Conservation (phyloP, 2,797 vertebrate genomes). For the Epinephelus coioides region DNA sequence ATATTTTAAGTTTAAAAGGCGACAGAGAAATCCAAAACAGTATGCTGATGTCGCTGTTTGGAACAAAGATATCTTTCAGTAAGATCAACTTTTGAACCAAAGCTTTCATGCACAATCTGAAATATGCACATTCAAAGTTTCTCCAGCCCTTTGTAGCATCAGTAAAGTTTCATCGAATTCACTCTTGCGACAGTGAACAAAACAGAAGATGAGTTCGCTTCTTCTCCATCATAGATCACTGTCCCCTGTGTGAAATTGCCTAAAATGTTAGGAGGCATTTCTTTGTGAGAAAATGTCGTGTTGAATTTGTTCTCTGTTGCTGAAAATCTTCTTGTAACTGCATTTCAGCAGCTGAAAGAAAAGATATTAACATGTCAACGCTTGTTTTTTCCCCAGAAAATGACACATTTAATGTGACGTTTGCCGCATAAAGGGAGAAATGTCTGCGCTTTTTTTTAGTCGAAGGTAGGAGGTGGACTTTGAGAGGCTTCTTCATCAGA, state of each 20-base stretch:
- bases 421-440: not conserved
- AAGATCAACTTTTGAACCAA: not conserved
- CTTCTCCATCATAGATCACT: slow-evolving; percentile 26
- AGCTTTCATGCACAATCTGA: not conserved
- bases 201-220: not conserved
- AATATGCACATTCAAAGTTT: not conserved
- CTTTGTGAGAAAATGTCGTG: slow-evolving; percentile 6
- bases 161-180: not conserved
- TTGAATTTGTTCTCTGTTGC: slow-evolving; percentile 25
- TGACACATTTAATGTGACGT: not conserved
- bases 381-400: not conserved
- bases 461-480: not conserved
- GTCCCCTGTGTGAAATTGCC: slow-evolving; percentile 24
- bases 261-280: slow-evolving; percentile 20
- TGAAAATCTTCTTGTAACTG: slow-evolving; percentile 18
- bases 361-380: slow-evolving; percentile 6
- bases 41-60: not conserved
- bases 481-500: not conserved
- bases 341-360: slow-evolving; percentile 6
- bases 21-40: not conserved
- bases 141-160: not conserved
- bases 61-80: not conserved
- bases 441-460: not conserved
- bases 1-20: not conserved
- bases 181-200: not conserved